These are phyloP conservation scores for Emydoidea blandingii DNA, from an alignment of 2,797 vertebrate genomes.

Conservation along the genomic window DNA sequence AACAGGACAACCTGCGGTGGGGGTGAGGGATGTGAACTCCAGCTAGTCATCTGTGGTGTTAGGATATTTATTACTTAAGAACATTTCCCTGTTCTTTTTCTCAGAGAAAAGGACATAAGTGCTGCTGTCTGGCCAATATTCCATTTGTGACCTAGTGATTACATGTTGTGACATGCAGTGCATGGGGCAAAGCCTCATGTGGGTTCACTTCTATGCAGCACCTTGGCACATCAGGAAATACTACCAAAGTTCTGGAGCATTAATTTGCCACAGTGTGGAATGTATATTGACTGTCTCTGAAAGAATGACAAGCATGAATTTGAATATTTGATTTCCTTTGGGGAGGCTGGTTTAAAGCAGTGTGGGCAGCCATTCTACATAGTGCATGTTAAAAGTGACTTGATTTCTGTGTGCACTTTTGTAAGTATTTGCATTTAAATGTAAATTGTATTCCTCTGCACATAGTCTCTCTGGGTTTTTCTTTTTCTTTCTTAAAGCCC, in stretches of 20 bases:
- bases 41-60: not conserved
- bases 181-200: not conserved
- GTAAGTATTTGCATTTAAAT: conserved; percentile 56
- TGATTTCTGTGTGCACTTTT: not conserved
- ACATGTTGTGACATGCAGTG: rapidly evolving
- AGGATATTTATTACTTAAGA: not conserved
- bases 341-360: not conserved
- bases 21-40: not conserved
- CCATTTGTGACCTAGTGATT: not conserved
- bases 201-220: not conserved
- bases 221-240: not conserved
- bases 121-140: not conserved
- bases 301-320: not conserved
- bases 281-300: not conserved
- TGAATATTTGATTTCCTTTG: not conserved
- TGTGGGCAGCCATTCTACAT: not conserved
- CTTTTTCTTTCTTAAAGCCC: conserved; percentile 54
- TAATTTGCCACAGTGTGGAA: not conserved
- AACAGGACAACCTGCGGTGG: not conserved
- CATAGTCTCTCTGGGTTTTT: conserved; percentile 13
- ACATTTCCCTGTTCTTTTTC: not conserved
- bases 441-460: conserved; percentile 53
- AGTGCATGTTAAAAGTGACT: not conserved
- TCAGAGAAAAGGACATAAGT: not conserved
- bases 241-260: not conserved